phyloP scores from a whole-genome alignment of 2,888 invertebrate genomes.

The Standfussiana lucernea region DNA sequence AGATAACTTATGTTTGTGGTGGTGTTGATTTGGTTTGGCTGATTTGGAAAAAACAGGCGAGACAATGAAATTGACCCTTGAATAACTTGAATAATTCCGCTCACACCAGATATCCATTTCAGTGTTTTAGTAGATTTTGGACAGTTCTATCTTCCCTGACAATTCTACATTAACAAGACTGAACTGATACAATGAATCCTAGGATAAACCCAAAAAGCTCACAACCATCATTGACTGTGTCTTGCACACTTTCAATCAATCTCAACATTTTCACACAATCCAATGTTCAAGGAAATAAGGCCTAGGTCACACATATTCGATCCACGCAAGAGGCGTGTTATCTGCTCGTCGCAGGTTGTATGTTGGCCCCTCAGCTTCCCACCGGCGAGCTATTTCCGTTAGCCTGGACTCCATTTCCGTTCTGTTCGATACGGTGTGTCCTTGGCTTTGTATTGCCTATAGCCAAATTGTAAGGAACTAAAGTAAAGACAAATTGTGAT shows the following conservation, averaged over 20 bases:
- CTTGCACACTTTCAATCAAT: not conserved
- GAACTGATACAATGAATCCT: not conserved
- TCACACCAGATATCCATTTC: not conserved
- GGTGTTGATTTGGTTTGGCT: constrained; percentile 17
- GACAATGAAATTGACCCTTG: not conserved
- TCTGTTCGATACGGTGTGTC: constrained; percentile 46
- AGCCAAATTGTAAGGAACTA: constrained; percentile 53
- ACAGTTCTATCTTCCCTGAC: not conserved
- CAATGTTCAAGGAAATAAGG: constrained; percentile 36
- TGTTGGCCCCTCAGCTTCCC: constrained; percentile 62
- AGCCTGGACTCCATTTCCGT: constrained; percentile 76
- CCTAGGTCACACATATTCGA: constrained; percentile 30
- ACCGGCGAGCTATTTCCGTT: constrained; percentile 75
- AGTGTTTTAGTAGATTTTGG: not conserved
- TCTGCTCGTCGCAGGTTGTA: constrained; percentile 56
- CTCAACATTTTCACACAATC: not conserved
- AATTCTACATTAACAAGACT: not conserved
- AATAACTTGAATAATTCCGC: not conserved
- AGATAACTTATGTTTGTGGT: constrained; percentile 41
- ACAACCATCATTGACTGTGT: not conserved
- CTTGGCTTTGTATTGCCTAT: constrained; percentile 53
- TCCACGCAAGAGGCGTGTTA: constrained; percentile 40
- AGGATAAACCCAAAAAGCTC: not conserved
- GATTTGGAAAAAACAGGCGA: not conserved
- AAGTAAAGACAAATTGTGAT: constrained; percentile 32